These are phyloP conservation scores for Lepus timidus DNA, from an alignment of 2,113 vertebrate genomes.

Conservation along the genomic window DNA sequence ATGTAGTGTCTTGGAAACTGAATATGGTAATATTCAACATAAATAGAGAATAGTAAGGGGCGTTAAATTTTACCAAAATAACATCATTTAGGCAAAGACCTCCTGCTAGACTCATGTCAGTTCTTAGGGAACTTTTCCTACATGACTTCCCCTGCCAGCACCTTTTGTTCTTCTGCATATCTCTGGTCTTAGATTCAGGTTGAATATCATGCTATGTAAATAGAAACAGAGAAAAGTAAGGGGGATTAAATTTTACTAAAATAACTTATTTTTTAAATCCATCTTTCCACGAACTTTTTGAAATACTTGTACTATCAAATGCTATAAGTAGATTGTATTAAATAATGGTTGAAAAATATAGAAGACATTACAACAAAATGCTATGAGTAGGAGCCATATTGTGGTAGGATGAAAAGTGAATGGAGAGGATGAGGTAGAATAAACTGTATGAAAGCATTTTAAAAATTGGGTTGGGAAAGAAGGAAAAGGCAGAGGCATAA, in stretches of 20 bases:
- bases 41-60: neutral
- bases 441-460: neutral
- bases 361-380: neutral
- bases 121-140: neutral
- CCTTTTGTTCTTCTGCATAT: neutral
- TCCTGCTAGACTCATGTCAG: neutral
- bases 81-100: neutral
- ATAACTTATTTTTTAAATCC: too few relatives aligned
- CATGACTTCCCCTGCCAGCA: neutral
- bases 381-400: neutral
- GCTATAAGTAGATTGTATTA: neutral
- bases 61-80: neutral
- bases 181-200: neutral
- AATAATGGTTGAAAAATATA: neutral
- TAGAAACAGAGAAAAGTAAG: too few relatives aligned
- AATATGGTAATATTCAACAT: neutral
- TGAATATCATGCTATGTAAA: neutral
- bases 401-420: neutral
- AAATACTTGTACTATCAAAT: neutral
- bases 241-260: too few relatives aligned
- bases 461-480: neutral
- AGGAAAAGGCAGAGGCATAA: neutral
- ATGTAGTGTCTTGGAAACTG: neutral
- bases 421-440: neutral
- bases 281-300: too few relatives aligned